These are phyloP conservation scores for Glomeris maerens DNA, from an alignment of 1,140 invertebrate genomes.

Conservation along the genomic window DNA sequence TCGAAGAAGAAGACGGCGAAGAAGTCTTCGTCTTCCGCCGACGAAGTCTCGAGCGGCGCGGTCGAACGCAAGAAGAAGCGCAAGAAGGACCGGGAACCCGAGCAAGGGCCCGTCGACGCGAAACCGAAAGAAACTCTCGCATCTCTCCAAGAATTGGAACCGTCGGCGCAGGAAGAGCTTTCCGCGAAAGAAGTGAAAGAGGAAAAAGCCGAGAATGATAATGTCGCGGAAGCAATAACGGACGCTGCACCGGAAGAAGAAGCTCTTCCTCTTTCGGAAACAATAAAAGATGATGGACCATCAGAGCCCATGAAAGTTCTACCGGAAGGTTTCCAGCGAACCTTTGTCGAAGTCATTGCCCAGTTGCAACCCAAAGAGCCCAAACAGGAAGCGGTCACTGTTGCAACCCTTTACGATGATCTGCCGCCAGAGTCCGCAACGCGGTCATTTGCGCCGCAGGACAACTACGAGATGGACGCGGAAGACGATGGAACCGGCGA, in stretches of 20 bases:
- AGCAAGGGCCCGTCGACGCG: background rate
- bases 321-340: too few species aligned
- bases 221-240: conserved; percentile 17
- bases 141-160: conserved; percentile 18
- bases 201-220: conserved; percentile 10
- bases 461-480: conserved; percentile 4
- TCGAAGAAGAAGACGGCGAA: conserved; percentile 12
- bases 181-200: conserved; percentile 1
- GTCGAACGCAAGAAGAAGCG: conserved; percentile 19
- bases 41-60: too few species aligned
- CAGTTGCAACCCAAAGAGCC: too few species aligned
- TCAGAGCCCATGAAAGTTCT: too few species aligned
- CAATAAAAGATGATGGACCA: too few species aligned
- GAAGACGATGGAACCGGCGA: background rate
- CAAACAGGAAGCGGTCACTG: too few species aligned
- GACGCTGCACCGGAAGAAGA: conserved; percentile 28
- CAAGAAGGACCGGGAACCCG: conserved; percentile 11
- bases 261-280: too few species aligned
- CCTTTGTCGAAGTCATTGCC: too few species aligned
- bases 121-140: conserved; percentile 32
- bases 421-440: background rate
- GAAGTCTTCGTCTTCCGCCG: too few species aligned
- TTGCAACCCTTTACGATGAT: too few species aligned
- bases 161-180: conserved; percentile 1
- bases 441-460: too few species aligned